Evolutionary conservation across 2,888 invertebrate genomes (phyloP).

Genomic region (Bellardia pandia): DNA sequence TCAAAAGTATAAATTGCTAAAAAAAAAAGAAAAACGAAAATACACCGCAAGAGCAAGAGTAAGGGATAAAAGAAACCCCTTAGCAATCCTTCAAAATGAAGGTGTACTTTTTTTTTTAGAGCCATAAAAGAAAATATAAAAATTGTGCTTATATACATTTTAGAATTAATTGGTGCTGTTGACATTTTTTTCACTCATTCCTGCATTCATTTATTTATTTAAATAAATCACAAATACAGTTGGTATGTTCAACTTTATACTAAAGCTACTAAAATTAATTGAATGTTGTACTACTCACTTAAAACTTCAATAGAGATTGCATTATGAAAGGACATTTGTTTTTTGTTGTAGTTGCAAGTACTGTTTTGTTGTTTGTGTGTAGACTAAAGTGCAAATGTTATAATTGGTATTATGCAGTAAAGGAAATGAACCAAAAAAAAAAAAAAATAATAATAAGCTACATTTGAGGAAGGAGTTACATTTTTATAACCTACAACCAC

Average conservation of each 20-base stretch:
- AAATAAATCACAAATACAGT: slow-evolving; percentile 55
- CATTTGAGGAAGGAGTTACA: background rate
- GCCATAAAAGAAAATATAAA: slow-evolving; percentile 22
- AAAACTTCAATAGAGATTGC: slow-evolving; percentile 59
- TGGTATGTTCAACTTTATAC: background rate
- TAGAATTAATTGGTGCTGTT: slow-evolving; percentile 83
- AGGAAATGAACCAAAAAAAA: slow-evolving; percentile 18
- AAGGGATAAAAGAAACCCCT: slow-evolving; percentile 2
- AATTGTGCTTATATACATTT: slow-evolving; percentile 77
- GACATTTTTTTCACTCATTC: slow-evolving; percentile 79
- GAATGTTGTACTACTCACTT: slow-evolving; percentile 58
- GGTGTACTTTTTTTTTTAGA: slow-evolving; percentile 53
- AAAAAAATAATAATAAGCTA: no score
- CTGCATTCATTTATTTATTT: slow-evolving; percentile 38
- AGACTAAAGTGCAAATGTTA: slow-evolving; percentile 29
- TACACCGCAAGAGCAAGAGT: background rate
- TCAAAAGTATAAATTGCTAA: slow-evolving; percentile 45
- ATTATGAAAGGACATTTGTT: slow-evolving; percentile 58
- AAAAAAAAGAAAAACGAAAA: background rate
- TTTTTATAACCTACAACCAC: no score
- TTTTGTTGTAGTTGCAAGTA: background rate
- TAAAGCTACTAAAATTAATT: slow-evolving; percentile 59
- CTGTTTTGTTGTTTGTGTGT: slow-evolving; percentile 29
- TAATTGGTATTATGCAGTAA: slow-evolving; percentile 45
- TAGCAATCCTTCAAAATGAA: slow-evolving; percentile 61